These are phyloP conservation scores for Leptosomus discolor DNA, from an alignment of 2,113 vertebrate species.

Conservation along the genomic window DNA sequence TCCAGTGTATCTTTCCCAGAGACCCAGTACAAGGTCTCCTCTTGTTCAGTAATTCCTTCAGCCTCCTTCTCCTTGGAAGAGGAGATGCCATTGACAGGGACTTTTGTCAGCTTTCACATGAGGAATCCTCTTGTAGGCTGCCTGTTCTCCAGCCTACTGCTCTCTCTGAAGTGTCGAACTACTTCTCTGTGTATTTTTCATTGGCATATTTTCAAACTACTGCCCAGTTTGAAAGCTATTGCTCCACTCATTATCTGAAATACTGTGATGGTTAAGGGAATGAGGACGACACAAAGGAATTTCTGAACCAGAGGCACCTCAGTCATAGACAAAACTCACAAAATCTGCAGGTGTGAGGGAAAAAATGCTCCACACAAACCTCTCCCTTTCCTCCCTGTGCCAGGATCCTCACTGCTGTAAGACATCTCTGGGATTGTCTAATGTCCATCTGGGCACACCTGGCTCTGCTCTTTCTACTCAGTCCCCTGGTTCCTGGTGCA, in stretches of 20 bases:
- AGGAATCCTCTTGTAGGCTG: background rate
- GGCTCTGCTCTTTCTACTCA: background rate
- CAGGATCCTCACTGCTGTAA: background rate
- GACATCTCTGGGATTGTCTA: background rate
- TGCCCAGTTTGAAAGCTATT: background rate
- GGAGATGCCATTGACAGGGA: background rate
- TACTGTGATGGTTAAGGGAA: background rate
- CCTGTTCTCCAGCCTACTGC: background rate
- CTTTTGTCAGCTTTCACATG: background rate
- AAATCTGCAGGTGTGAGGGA: background rate
- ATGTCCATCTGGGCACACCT: background rate
- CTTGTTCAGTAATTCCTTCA: background rate
- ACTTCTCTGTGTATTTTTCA: background rate
- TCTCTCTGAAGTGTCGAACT: background rate
- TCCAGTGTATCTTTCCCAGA: background rate
- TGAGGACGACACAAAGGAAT: background rate
- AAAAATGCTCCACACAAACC: background rate
- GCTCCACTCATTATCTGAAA: background rate
- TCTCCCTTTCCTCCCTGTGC: background rate
- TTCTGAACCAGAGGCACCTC: background rate
- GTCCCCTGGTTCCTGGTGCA: background rate
- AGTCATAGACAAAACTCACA: background rate
- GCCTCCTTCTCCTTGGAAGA: background rate
- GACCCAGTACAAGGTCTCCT: background rate
- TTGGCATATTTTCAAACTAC: background rate